Evolutionary conservation across 1,140 invertebrate species (phyloP), one percentile per base, ranked within the genome.

Genomic region (Drosophila bipectinata): DNA sequence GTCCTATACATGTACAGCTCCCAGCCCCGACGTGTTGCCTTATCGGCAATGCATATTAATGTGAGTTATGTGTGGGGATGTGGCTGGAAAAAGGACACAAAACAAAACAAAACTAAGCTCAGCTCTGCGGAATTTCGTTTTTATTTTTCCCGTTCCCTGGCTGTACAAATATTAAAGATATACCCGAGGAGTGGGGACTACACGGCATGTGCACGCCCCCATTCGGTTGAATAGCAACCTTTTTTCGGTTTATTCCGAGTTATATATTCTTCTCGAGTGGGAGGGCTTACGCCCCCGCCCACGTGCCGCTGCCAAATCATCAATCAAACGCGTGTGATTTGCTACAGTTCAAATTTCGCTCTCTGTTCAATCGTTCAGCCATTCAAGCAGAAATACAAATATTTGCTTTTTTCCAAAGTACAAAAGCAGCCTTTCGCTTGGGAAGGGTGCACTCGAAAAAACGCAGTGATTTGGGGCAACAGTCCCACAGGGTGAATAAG

Each of bases 341-440:
- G 82, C 82, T 87, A 82, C 82, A 79, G 83, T 87, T 87, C 82
- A 87, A 87, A 87, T 87, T 82, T 87, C 83, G 82, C 79, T 87
- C 82, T 79, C 71, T 76, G 83, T 72, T 87, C 82, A 87, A 87
- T 87, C 82, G 83, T 87, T 87, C 83, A 82, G 75, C 55, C 78
- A 82, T 87, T 88, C 82, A 76, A 88, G 82, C 82, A 76, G 82
- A 87, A 87, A 82, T 56, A 78, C 83, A 87, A 87, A 87, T 87
- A 87, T 87, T 87, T 87, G 83, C 78, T 85, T 85, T 77, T 85
- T 77, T 77, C 56, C 72, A 76, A 77, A 85, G 72, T 85, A 83
- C 77, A 85, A 85, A 76, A 68, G 81, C 62, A 47, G 57, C 72
- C 52, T 44, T 12, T 39, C 15, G 39, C 14, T 8, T 12, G 5